Conservation (phyloP, 2,888 invertebrate species). For the Lepetodrilus schrolli region DNA sequence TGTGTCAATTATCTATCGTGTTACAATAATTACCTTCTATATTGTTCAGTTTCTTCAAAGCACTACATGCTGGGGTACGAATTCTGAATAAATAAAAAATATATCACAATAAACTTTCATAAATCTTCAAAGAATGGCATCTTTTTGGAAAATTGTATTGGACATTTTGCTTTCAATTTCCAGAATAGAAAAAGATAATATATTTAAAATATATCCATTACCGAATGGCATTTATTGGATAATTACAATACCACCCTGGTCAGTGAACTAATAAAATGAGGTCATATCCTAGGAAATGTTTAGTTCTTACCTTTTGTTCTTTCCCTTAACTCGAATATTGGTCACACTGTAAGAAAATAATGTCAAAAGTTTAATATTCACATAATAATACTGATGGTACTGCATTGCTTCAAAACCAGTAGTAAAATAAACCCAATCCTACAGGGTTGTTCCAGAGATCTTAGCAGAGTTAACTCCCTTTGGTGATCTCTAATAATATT, state of each 20-base stretch:
- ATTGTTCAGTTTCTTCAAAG: conserved; percentile 89
- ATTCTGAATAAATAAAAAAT: conserved; percentile 80
- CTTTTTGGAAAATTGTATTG: too few relatives aligned
- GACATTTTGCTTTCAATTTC: too few relatives aligned
- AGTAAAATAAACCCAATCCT: not conserved
- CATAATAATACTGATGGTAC: not conserved
- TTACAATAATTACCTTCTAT: conserved; percentile 88
- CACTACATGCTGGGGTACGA: conserved; percentile 93
- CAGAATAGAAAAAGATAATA: too few relatives aligned
- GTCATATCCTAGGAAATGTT: not conserved
- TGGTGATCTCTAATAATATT: too few relatives aligned
- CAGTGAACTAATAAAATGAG: too few relatives aligned
- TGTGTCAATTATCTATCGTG: too few relatives aligned
- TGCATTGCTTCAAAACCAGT: not conserved
- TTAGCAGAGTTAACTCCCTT: not conserved
- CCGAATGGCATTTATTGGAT: too few relatives aligned
- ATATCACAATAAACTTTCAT: too few relatives aligned
- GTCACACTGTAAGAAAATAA: conserved; percentile 77
- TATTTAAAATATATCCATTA: too few relatives aligned
- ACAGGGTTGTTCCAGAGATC: not conserved
- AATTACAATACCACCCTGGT: too few relatives aligned
- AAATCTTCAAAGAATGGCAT: too few relatives aligned
- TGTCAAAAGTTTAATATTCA: conserved; percentile 6
- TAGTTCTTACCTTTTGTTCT: conserved; percentile 79
- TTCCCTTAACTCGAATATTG: conserved; percentile 86